Base-by-base conservation (phyloP, 2,113 vertebrate species). In the Etheostoma spectabile region DNA sequence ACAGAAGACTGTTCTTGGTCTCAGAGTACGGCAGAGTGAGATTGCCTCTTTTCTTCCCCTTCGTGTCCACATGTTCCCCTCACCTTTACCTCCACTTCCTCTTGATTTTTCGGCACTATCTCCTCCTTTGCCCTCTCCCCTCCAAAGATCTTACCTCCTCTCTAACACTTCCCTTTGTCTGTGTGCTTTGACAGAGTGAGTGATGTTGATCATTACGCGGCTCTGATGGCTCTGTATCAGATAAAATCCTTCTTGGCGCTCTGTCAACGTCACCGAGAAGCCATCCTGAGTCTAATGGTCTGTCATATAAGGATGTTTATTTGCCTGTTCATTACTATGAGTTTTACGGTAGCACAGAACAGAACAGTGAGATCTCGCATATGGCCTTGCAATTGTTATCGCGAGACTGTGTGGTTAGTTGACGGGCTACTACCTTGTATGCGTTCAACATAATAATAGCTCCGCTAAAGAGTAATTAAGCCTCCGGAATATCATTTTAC, bases 191-290 rank as follows among this genome's bases (percentile, higher is more conserved):
- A 82, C 89, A 89, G 79, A 38, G 87, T 89, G 91, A 91, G 56
- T 61, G 74, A 90, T 92, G 88, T 45, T 27, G 84, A 84, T 93
- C 90, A 76, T 91, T 90, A 91, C 79, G n/a, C 0, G 74, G 75
- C 82, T 83, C 74, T 72, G 88, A 90, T 86, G 81, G 70, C 67
- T 79, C 57, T 21, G 22, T 69, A 85, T 90, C 85, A 78, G 71
- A 86, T 64, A 63, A 89, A 81, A 86, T 82, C 78, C 82, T 74
- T 64, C 30, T 77, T 77, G 1, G 16, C 5, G 55, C 73, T 90
- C 78, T 3, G 80, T 91, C 89, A 89, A 24, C 77, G 87, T 90
- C 90, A 86, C 71, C 19, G 35, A 30, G 48, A 77, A 81, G 75
- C 52, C 69, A 61, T 83, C 76, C 60, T 69, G 82, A 56, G 49